Percentiles rank a stretch among this genome's conserved stretches.
Evolutionary conservation across 1,140 invertebrate genomes (phyloP).

Genomic region (Eupristina koningsbergeri): DNA sequence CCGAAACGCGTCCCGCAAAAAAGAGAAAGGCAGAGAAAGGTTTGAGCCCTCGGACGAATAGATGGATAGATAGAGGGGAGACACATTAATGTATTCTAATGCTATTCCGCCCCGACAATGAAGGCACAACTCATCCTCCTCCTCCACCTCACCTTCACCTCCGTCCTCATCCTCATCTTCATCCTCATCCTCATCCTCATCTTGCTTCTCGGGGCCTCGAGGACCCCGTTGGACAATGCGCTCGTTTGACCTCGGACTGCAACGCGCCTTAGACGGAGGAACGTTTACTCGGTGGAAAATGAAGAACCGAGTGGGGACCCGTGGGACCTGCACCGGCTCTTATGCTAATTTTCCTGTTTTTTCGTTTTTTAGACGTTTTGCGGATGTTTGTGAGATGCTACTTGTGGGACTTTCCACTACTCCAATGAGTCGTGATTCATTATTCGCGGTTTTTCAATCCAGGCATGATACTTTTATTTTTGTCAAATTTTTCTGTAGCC

Average conservation of each 20-base stretch:
- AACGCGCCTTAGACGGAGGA: not conserved
- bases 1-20: not conserved
- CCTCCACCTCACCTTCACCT: conserved; percentile 58
- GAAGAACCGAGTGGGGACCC: not conserved
- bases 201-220: conserved; percentile 11
- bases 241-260: conserved; percentile 44
- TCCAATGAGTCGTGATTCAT: too few species aligned
- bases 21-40: not conserved
- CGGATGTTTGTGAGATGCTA: not conserved
- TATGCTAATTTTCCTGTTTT: conserved; percentile 10
- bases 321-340: not conserved
- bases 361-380: not conserved
- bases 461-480: too few species aligned
- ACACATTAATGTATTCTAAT: conserved; percentile 66
- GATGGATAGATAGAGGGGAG: not conserved
- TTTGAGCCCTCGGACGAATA: not conserved
- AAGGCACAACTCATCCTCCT: conserved; percentile 66
- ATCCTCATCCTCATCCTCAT: too few species aligned
- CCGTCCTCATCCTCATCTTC: too few species aligned
- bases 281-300: not conserved
- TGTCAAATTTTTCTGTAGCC: too few species aligned
- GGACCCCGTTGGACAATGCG: conserved; percentile 44
- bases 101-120: conserved; percentile 69
- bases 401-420: too few species aligned
- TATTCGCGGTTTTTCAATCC: too few species aligned